Evolutionary conservation across 2,888 invertebrate species (phyloP), one percentile per base, ranked within the genome.

Genomic region (Coelinius sp.): DNA sequence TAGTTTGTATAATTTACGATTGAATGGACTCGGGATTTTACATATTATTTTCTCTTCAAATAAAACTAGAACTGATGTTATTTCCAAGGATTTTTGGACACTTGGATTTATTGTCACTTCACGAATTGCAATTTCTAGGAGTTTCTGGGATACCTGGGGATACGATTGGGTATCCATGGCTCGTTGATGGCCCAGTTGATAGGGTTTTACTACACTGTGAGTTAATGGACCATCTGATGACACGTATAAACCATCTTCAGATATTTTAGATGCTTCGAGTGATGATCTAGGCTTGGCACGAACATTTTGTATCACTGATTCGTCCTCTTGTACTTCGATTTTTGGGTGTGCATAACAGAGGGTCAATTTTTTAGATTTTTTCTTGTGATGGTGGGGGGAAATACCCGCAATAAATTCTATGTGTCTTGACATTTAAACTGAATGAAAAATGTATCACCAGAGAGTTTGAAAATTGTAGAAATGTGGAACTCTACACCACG

Each of bases 1-100:
- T 24, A 88, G 71, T 73, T 85, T 87, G 71, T 85, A 82, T 0
- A 88, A 72, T 64, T 87, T 84, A 62, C 82, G 78, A 44, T 86
- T 85, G 65, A 87, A 87, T 0, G 87, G 87, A 12, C 76, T 74
- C 35, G 77, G 79, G 0, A 81, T 75, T 73, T 77, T 83, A 65
- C 84, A 87, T 27, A 87, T 79, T 1, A 79, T n/a, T 75, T 82
- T 86, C 1, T 82, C 75, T 12, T 80, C 81, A 64, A 83, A 87
- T 10, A 86, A 62, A 22, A 88, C 71, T 5, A 76, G 75, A 0
- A 85, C 82, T 2, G 81, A 80, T 7, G 69, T 73, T 1, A 87
- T 80, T 49, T 78, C 68, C 20, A 20, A 20, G 12, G 84, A 70
- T 1, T 77, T 67, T 1, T 27, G 79, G 76, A 0, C 67, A 59